These are phyloP conservation scores for Diuraphis noxia DNA, from an alignment of 1,140 invertebrate genomes.

Conservation along the genomic window DNA sequence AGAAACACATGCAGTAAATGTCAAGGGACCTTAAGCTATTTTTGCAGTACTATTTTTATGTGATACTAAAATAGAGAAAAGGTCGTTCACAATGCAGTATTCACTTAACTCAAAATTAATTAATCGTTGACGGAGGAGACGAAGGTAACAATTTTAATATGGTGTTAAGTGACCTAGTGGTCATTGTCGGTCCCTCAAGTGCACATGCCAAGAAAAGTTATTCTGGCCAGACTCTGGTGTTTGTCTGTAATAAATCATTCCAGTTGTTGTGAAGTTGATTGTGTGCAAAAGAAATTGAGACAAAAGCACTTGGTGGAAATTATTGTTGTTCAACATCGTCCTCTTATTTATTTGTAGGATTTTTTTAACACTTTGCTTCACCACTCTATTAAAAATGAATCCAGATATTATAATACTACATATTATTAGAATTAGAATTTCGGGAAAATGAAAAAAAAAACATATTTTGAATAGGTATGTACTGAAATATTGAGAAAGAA, in stretches of 20 bases:
- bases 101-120: slow-evolving; percentile 22
- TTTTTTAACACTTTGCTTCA: slow-evolving; percentile 1
- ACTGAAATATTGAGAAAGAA: not conserved
- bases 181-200: slow-evolving; percentile 22
- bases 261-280: slow-evolving; percentile 24
- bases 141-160: slow-evolving; percentile 28
- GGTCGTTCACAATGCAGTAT: slow-evolving; percentile 14
- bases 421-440: not conserved
- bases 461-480: too few relatives aligned
- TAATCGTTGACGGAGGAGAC: not conserved
- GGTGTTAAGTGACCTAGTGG: slow-evolving; percentile 50
- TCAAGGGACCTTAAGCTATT: not conserved
- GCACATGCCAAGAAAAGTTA: slow-evolving; percentile 48
- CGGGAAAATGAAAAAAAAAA: not conserved
- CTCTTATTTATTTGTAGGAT: not conserved
- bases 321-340: slow-evolving; percentile 25
- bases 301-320: slow-evolving; percentile 12
- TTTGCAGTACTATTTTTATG: not conserved
- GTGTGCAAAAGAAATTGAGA: slow-evolving; percentile 27
- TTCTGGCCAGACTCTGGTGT: slow-evolving; percentile 17
- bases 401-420: not conserved
- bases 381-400: not conserved
- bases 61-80: not conserved
- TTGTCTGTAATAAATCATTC: slow-evolving; percentile 43
- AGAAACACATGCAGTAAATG: not conserved